Evolutionary conservation across 2,113 vertebrate genomes (phyloP).

Genomic region (Prinia subflava): DNA sequence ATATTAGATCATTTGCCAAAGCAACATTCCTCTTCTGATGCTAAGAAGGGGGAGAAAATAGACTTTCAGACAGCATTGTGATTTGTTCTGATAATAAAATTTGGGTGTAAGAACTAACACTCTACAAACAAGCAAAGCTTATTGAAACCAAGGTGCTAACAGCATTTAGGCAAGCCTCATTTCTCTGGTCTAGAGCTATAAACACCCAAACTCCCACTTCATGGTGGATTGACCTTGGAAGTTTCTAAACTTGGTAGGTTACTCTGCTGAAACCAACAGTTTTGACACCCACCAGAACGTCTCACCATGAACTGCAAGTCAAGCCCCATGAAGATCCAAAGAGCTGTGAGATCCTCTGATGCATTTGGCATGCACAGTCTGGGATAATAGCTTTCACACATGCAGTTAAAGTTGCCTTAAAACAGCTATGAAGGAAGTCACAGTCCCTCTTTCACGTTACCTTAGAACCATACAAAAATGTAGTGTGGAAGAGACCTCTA

Average conservation of each 20-base stretch:
- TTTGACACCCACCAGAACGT: not conserved
- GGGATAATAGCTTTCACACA: not conserved
- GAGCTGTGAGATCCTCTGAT: not conserved
- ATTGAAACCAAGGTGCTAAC: not conserved
- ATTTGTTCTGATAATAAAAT: not conserved
- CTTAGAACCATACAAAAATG: not conserved
- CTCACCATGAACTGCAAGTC: not conserved
- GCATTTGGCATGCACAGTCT: not conserved
- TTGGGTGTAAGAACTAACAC: not conserved
- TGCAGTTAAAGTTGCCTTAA: not conserved
- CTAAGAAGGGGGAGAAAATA: not conserved
- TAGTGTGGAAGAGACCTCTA: conserved; percentile 34
- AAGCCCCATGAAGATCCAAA: not conserved
- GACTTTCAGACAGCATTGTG: not conserved
- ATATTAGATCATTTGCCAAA: not conserved
- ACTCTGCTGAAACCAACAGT: not conserved
- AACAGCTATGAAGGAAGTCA: not conserved
- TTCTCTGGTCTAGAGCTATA: not conserved
- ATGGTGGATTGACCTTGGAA: not conserved
- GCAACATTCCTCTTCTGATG: not conserved
- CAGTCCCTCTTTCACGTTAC: not conserved
- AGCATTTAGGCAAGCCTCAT: not conserved
- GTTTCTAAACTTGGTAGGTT: not conserved
- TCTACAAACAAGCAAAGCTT: not conserved
- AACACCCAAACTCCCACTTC: not conserved